Percentiles rank a stretch among this genome's conserved stretches.
phyloP scores from a whole-genome alignment of 2,113 vertebrate species.

The Gymnogyps californianus region DNA sequence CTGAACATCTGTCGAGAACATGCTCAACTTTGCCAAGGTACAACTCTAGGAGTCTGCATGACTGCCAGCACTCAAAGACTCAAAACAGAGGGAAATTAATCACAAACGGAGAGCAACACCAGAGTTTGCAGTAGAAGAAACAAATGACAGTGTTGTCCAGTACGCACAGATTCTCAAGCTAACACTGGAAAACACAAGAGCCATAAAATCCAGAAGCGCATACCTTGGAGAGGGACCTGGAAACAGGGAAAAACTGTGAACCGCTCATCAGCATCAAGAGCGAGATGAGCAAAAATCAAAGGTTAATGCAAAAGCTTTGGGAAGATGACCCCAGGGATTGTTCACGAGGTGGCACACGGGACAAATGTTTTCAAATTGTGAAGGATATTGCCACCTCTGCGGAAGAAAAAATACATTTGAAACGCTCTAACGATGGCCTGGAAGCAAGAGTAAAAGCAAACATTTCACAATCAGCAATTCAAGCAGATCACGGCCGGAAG shows the following conservation, averaged over 20 bases:
- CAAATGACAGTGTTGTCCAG: not conserved
- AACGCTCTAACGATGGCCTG: not conserved
- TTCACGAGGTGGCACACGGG: accelerated
- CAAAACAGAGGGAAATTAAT: not conserved
- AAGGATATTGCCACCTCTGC: not conserved
- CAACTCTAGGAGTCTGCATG: not conserved
- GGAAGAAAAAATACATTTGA: not conserved
- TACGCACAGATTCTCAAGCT: not conserved
- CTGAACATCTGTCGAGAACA: not conserved
- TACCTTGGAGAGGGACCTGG: not conserved
- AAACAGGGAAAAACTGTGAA: not conserved
- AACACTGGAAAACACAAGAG: not conserved
- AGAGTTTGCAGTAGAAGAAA: not conserved
- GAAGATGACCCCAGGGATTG: not conserved
- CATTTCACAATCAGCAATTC: not conserved
- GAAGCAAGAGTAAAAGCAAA: not conserved
- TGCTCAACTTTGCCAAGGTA: not conserved
- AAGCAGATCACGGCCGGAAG: not conserved
- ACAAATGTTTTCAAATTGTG: not conserved
- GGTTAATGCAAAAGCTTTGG: not conserved
- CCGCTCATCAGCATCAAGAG: not conserved
- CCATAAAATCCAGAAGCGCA: not conserved
- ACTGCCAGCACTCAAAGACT: not conserved
- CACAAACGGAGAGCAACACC: not conserved
- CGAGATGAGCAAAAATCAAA: not conserved